Base-by-base conservation (phyloP, 2,797 vertebrate genomes). In the Coregonus ussuriensis region DNA sequence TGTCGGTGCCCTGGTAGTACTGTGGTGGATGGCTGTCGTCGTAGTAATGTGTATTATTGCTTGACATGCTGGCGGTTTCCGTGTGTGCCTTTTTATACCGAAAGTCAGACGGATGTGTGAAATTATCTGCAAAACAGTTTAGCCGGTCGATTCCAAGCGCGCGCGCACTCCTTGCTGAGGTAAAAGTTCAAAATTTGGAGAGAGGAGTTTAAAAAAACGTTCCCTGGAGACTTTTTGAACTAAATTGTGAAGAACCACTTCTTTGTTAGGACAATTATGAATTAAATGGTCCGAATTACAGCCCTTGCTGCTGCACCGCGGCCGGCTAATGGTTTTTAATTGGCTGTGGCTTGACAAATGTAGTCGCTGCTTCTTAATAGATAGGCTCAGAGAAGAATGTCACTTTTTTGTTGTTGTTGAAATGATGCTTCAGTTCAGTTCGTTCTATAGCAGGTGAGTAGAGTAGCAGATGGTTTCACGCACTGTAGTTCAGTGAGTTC, bases 31-130 rank as follows among this genome's bases (percentile, higher is more conserved):
- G 91, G 86, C 89, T 88, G 41, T 94, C 93, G 56, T 97, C 95
- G 37, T 93, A 84, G 90, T 96, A 95, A 63, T 63, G 59, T 74
- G 84, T 85, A 90, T 93, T 95, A 80, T 92, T 95, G 93, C 95
- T 96, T 95, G 95, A 96, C 88, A 88, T 94, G 88, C 15, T 85
- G 74, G 77, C 78, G 62, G 25, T 82, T 87, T 63, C 86, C 85
- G 9, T 74, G 53, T 35, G 79, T 82, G 83, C 83, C 78, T 88
- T 91, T 92, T 92, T 88, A 93, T 88, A 91, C 84, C 82, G 85
- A 75, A 82, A 75, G 90, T 65, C 77, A 83, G 88, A 89, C 88
- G 78, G 29, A 56, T 0, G 86, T 89, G 78, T 81, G 82, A 86
- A 88, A 89, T 83, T 77, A 77, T 78, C 79, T 51, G 77, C 80